Percentiles rank a stretch among this genome's conserved stretches.
phyloP scores from a whole-genome alignment of 2,888 invertebrate species.

The Andrena flavipes region DNA sequence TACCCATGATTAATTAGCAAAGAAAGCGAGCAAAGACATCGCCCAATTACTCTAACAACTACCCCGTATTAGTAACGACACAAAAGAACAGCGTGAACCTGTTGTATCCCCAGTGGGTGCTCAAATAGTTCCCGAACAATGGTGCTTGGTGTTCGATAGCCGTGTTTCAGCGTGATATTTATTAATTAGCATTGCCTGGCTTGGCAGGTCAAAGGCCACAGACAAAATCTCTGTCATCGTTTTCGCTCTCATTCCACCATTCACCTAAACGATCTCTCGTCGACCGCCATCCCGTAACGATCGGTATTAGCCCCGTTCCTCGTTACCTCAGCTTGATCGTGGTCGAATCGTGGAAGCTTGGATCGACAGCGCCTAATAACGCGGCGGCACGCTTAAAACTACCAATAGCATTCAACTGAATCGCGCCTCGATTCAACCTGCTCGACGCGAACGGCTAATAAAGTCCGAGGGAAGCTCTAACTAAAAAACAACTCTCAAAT shows the following conservation, averaged over 20 bases:
- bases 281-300: constrained; percentile 1
- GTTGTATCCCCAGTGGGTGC: constrained; percentile 53
- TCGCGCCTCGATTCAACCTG: constrained; percentile 2
- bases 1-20: constrained; percentile 48
- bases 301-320: background rate
- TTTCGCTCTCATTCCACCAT: constrained; percentile 39
- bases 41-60: constrained; percentile 34
- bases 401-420: constrained; percentile 18
- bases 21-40: constrained; percentile 52
- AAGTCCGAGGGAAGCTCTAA: constrained; percentile 57
- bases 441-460: constrained; percentile 30
- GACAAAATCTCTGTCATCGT: constrained; percentile 34
- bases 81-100: constrained; percentile 47
- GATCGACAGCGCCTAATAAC: background rate
- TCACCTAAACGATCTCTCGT: background rate
- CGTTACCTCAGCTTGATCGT: background rate
- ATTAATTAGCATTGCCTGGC: constrained; percentile 28
- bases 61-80: constrained; percentile 33
- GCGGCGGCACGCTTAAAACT: constrained; percentile 7
- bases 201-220: constrained; percentile 15
- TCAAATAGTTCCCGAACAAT: constrained; percentile 43
- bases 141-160: constrained; percentile 59
- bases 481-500: constrained; percentile 50
- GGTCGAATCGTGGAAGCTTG: background rate
- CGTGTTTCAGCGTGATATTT: constrained; percentile 49